Evolutionary conservation across 2,888 invertebrate species (phyloP).

Genomic region (Byasa hedistus): DNA sequence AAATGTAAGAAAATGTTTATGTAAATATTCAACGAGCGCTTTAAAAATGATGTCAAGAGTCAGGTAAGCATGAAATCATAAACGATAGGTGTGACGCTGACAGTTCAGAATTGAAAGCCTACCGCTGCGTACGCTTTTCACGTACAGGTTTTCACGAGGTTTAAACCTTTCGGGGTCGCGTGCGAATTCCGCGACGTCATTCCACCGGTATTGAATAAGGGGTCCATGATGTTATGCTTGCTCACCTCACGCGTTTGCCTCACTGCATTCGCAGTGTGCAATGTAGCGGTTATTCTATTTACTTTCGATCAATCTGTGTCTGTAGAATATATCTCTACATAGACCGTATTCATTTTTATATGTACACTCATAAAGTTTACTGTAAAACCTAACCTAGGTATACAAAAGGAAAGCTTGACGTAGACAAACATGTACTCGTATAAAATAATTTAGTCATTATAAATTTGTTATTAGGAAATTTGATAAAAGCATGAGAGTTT

Average conservation of each 20-base stretch:
- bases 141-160: constrained; percentile 6
- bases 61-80: constrained; percentile 26
- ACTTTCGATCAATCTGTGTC: neutral
- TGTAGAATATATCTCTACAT: neutral
- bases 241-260: constrained; percentile 21
- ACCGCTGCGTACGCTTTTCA: constrained; percentile 24
- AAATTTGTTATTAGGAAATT: too few species aligned
- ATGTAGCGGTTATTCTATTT: constrained; percentile 1
- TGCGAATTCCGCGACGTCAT: constrained; percentile 27
- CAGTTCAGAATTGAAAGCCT: constrained; percentile 26
- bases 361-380: too few species aligned
- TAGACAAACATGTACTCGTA: too few species aligned
- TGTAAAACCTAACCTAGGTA: too few species aligned
- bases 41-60: constrained; percentile 23
- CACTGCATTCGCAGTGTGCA: constrained; percentile 19
- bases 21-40: constrained; percentile 12
- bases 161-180: constrained; percentile 18
- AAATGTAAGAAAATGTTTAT: constrained; percentile 4
- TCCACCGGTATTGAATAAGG: constrained; percentile 29
- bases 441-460: too few species aligned
- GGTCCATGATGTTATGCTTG: constrained; percentile 20
- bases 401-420: too few species aligned
- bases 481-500: too few species aligned
- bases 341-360: too few species aligned
- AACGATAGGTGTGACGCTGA: constrained; percentile 27